Conservation (phyloP, 2,797 vertebrate genomes). For the Coranthus polyacanthus region DNA sequence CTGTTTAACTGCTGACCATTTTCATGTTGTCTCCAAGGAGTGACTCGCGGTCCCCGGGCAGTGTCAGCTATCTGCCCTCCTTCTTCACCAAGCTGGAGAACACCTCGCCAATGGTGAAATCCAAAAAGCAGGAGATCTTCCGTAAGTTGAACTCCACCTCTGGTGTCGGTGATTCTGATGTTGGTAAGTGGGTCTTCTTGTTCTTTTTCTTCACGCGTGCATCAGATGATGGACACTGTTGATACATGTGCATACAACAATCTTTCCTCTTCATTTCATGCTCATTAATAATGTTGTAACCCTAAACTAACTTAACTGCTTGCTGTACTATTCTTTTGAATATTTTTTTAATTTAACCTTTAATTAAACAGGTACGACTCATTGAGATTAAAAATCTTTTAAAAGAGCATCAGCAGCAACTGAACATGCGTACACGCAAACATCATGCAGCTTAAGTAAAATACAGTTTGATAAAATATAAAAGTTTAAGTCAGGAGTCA, state of each 20-base stretch:
- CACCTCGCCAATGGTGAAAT: conserved; percentile 97
- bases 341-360: too few species aligned
- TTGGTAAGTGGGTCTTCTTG: conserved; percentile 91
- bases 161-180: conserved; percentile 95
- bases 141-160: conserved; percentile 98
- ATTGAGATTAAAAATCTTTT: too few species aligned
- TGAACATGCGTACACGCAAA: too few species aligned
- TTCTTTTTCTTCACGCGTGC: conserved; percentile 30
- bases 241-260: conserved; percentile 16
- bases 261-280: conserved; percentile 6
- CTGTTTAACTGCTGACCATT: conserved; percentile 6
- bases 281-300: conserved; percentile 20
- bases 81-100: conserved; percentile 99
- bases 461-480: too few species aligned
- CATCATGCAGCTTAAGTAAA: too few species aligned
- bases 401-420: too few species aligned
- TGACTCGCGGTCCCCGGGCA: conserved; percentile 96
- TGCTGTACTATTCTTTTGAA: too few species aligned
- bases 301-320: too few species aligned
- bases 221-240: conserved; percentile 7
- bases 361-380: too few species aligned
- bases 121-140: conserved; percentile 99
- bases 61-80: conserved; percentile 93
- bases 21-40: conserved; percentile 82
- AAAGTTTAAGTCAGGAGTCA: too few species aligned